Evolutionary conservation across 2,113 vertebrate genomes (phyloP).

Genomic region (Donacobius atricapilla): DNA sequence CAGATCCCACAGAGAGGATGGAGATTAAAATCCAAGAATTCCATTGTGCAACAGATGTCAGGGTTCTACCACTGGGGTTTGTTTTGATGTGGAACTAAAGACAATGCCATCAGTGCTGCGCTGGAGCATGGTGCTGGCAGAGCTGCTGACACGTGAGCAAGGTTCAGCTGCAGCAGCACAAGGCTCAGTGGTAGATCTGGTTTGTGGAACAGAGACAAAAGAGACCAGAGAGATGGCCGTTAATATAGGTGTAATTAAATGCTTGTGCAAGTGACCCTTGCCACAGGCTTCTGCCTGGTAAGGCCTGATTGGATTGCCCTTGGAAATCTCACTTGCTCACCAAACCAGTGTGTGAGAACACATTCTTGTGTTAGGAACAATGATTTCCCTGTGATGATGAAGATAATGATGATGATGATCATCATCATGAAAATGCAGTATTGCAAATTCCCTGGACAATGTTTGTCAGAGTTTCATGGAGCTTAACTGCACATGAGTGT

Average conservation of each 20-base stretch:
- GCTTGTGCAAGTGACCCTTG: background rate
- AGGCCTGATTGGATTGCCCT: background rate
- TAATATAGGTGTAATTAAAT: background rate
- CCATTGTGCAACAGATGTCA: accelerated
- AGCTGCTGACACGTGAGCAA: background rate
- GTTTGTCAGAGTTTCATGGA: background rate
- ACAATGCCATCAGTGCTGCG: background rate
- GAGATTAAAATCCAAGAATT: background rate
- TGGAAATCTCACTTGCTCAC: background rate
- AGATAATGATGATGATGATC: background rate
- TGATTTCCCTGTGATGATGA: background rate
- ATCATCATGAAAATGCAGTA: background rate
- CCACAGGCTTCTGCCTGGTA: background rate
- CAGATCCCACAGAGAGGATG: background rate
- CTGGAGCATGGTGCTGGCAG: background rate
- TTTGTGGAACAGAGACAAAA: background rate
- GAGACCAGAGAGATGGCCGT: background rate
- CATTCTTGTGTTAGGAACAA: background rate
- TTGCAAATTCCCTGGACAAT: background rate
- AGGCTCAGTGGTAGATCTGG: background rate
- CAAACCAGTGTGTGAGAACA: background rate
- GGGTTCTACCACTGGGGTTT: background rate
- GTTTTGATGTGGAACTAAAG: background rate
- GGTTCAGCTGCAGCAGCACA: background rate
- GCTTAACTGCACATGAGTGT: background rate